phyloP scores from a whole-genome alignment of 2,888 invertebrate genomes.

The Chalcis sispes region DNA sequence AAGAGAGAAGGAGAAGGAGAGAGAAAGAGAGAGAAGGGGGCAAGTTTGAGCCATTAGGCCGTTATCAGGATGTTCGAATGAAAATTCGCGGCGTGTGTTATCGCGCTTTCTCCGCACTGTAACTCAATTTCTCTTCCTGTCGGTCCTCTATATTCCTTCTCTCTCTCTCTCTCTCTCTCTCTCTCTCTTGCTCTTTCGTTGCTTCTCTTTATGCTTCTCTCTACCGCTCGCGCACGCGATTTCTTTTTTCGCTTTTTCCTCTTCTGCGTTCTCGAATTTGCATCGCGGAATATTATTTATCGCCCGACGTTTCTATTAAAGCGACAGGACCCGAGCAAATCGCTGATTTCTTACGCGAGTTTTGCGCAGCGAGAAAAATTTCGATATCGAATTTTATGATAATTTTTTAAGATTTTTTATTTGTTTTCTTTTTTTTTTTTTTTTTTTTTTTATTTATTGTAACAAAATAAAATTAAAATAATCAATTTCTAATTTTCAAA shows the following conservation, averaged over 20 bases:
- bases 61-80: constrained; percentile 71
- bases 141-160: constrained; percentile 40
- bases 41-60: constrained; percentile 69
- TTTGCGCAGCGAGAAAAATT: constrained; percentile 7
- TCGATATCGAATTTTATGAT: background rate
- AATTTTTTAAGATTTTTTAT: too few relatives aligned
- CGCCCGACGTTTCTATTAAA: constrained; percentile 52
- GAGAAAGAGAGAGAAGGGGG: constrained; percentile 54
- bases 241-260: constrained; percentile 19
- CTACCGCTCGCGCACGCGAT: background rate
- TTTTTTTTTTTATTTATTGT: background rate
- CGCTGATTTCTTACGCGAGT: constrained; percentile 46
- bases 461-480: too few relatives aligned
- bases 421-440: background rate
- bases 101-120: constrained; percentile 61
- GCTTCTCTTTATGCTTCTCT: constrained; percentile 8
- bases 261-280: constrained; percentile 50
- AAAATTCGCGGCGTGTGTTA: constrained; percentile 65
- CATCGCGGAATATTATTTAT: constrained; percentile 54
- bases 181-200: too few relatives aligned
- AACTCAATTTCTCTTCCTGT: constrained; percentile 58
- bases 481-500: too few relatives aligned
- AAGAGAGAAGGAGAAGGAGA: constrained; percentile 51
- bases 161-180: constrained; percentile 40
- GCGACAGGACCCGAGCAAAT: constrained; percentile 43